Conservation (phyloP, 2,888 invertebrate species). For the Protonemura montana region DNA sequence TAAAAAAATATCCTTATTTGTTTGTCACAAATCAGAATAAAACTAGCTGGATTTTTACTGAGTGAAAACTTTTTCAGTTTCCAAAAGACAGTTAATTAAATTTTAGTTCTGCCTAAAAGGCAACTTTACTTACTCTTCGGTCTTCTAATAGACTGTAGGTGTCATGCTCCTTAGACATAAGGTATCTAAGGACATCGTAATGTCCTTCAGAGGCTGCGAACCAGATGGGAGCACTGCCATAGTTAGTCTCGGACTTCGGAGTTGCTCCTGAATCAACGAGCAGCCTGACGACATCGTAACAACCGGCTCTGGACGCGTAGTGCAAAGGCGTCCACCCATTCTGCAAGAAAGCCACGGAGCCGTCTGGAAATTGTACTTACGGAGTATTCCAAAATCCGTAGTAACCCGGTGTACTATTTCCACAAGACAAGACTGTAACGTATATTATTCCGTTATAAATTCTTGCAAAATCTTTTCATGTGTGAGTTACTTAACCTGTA, state of each 20-base stretch:
- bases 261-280: conserved; percentile 96
- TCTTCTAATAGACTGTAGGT: conserved; percentile 98
- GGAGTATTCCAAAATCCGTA: too few species aligned
- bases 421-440: too few species aligned
- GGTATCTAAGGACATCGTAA: conserved; percentile 92
- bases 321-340: conserved; percentile 97
- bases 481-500: too few species aligned
- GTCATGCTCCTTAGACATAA: conserved; percentile 97
- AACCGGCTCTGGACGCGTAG: conserved; percentile 93
- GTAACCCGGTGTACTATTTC: too few species aligned
- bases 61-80: neutral
- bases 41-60: too few species aligned
- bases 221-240: conserved; percentile 97
- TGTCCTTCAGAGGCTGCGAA: conserved; percentile 98
- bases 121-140: conserved; percentile 69
- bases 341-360: conserved; percentile 53
- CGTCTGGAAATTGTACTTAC: too few species aligned
- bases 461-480: too few species aligned
- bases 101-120: too few species aligned
- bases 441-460: too few species aligned
- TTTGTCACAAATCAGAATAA: too few species aligned
- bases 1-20: too few species aligned
- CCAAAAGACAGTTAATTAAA: neutral
- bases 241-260: conserved; percentile 92
- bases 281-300: conserved; percentile 92